Evolutionary conservation across 2,888 invertebrate genomes (phyloP), one percentile per base, ranked within the genome.

Genomic region (Xylota segnis): DNA sequence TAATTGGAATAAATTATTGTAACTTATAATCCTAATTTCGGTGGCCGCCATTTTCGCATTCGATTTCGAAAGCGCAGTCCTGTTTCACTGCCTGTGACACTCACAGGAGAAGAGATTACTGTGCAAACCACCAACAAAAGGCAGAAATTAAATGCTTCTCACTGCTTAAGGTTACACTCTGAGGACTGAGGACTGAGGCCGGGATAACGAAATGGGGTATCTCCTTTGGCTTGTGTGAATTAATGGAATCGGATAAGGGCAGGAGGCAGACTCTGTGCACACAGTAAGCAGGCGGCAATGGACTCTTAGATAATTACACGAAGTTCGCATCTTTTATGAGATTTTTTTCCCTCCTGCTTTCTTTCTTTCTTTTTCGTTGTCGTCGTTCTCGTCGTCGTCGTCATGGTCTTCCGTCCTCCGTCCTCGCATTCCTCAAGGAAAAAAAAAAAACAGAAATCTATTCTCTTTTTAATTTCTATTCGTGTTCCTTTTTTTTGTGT

Each of bases 1-100:
- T 83, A 68, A 78, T 78, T 78, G 66, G 83, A 83, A 83, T 83
- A 83, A 83, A 78, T 83, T 78, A 74, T 63, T 83, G 72, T 74
- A 65, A 61, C 72, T 78, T 83, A 83, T 83, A 78, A 78, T 83
- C 72, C 72, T 72, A 74, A 83, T 61, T 83, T 61, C 59, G 72
- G 71, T 37, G 7, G 32, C n/a, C n/a, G 71, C 52, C 56, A 77
- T 58, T 77, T 65, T 63, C 66, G 45, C 66, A 72, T 66, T 72
- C 54, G 71, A 65, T 45, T 56, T 65, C 50, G 50, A 58, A 68
- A 66, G 59, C 74, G 14, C 34, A 52, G 74, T 40, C 14, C 12
- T 50, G n/a, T n/a, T 71, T 18, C 65, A 12, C 18, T 40, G 18
- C 47, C 37, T 54, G 29, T 47, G 43, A 54, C 43, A 18, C 32